A percentile compares a stretch with the other conserved stretches of the same genome.
phyloP scores from a whole-genome alignment of 2,888 invertebrate genomes.

The Sthenelais limicola region DNA sequence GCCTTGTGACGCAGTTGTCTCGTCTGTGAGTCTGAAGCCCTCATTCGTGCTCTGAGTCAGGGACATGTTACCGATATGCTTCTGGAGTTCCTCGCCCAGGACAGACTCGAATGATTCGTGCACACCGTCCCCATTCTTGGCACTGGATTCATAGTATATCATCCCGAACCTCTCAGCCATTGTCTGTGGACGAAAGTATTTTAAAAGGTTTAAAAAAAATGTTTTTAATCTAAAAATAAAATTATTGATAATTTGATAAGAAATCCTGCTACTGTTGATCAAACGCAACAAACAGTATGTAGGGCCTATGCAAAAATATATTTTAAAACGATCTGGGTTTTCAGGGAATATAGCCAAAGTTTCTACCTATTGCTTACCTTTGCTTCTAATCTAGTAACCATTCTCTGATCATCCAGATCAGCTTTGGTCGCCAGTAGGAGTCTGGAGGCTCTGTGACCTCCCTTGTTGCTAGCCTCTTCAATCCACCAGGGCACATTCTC shows the following conservation, averaged over 20 bases:
- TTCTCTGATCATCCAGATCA: neutral
- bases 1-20: neutral
- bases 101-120: neutral
- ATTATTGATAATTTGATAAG: too few species aligned
- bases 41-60: neutral
- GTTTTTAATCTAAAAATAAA: too few species aligned
- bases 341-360: too few species aligned
- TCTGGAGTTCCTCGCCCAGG: neutral
- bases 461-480: conserved; percentile 3
- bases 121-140: neutral
- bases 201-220: too few species aligned
- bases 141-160: conserved; percentile 12
- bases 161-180: conserved; percentile 20
- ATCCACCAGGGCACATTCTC: conserved; percentile 19
- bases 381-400: neutral
- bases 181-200: too few species aligned
- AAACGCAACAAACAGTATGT: too few species aligned
- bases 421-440: conserved; percentile 18
- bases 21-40: conserved; percentile 10
- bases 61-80: conserved; percentile 12
- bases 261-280: too few species aligned
- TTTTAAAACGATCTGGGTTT: too few species aligned
- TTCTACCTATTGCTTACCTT: too few species aligned
- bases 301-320: too few species aligned
- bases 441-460: conserved; percentile 9